phyloP scores from a whole-genome alignment of 2,888 invertebrate species.

The Trichacis sp. region DNA sequence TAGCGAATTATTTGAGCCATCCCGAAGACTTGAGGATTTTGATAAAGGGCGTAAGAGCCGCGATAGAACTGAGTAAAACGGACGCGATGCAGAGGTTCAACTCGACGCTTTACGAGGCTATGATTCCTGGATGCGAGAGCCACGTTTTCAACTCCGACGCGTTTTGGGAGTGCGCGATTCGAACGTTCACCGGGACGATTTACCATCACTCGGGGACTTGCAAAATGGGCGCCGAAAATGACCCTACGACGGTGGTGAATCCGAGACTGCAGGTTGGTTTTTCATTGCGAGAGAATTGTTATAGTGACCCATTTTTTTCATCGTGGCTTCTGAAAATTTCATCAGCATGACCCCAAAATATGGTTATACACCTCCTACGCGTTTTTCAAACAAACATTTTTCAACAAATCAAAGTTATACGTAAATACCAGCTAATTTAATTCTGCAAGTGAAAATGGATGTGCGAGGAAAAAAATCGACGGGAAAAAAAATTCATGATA shows the following conservation, averaged over 20 bases:
- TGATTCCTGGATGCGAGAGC: slow-evolving; percentile 73
- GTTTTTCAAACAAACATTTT: no score
- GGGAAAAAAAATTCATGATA: no score
- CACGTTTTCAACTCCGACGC: slow-evolving; percentile 74
- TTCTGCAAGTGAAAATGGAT: no score
- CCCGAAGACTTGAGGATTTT: slow-evolving; percentile 76
- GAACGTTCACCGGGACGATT: slow-evolving; percentile 78
- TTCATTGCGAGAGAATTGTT: no score
- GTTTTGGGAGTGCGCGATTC: slow-evolving; percentile 78
- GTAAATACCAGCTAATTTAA: no score
- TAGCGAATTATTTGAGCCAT: slow-evolving; percentile 78
- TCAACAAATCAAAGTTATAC: no score
- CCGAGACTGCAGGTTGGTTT: slow-evolving; percentile 69
- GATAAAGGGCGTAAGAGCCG: slow-evolving; percentile 73
- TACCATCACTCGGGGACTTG: slow-evolving; percentile 77
- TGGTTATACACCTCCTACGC: no score
- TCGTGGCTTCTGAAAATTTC: no score
- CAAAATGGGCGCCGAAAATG: slow-evolving; percentile 76
- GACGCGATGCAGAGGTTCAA: slow-evolving; percentile 74
- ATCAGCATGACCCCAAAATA: no score
- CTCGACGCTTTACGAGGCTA: slow-evolving; percentile 71
- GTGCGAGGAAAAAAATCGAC: no score
- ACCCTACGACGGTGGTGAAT: slow-evolving; percentile 76
- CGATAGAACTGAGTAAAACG: slow-evolving; percentile 73
- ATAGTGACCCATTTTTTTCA: no score